Conservation (phyloP, 2,888 invertebrate species). For the Elaeidobius kamerunicus region DNA sequence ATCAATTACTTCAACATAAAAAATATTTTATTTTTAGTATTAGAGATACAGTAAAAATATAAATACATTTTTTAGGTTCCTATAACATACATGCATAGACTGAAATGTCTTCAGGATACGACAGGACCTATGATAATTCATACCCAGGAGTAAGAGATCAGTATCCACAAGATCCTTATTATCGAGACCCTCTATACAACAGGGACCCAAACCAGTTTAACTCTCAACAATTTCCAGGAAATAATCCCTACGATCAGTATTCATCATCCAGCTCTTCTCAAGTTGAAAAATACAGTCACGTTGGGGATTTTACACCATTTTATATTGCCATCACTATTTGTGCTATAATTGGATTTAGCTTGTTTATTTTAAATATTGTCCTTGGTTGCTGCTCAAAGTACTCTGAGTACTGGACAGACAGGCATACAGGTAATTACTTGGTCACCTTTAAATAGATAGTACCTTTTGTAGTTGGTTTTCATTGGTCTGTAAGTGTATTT, state of each 20-base stretch:
- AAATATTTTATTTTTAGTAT: no score
- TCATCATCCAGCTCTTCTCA: slow-evolving; percentile 7
- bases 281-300: slow-evolving; percentile 17
- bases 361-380: slow-evolving; percentile 73
- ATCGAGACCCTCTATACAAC: slow-evolving; percentile 14
- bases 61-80: slow-evolving; percentile 1
- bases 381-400: slow-evolving; percentile 80
- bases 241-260: slow-evolving; percentile 6
- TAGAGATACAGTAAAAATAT: no score
- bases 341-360: slow-evolving; percentile 64
- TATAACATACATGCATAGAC: slow-evolving; percentile 24
- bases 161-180: slow-evolving; percentile 17
- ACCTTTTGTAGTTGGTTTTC: not conserved
- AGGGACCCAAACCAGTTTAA: slow-evolving; percentile 11
- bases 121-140: slow-evolving; percentile 21
- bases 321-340: slow-evolving; percentile 79
- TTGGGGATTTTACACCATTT: slow-evolving; percentile 76
- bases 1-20: no score
- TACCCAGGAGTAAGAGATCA: slow-evolving; percentile 13
- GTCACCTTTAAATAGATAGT: not conserved
- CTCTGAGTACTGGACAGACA: slow-evolving; percentile 77
- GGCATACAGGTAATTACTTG: slow-evolving; percentile 64
- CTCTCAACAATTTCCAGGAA: slow-evolving; percentile 5
- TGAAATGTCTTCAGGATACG: slow-evolving; percentile 53
- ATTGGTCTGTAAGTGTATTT: not conserved